Evolutionary conservation across 2,888 invertebrate species (phyloP), one percentile per base, ranked within the genome.

Genomic region (Seladonia tumulorum): DNA sequence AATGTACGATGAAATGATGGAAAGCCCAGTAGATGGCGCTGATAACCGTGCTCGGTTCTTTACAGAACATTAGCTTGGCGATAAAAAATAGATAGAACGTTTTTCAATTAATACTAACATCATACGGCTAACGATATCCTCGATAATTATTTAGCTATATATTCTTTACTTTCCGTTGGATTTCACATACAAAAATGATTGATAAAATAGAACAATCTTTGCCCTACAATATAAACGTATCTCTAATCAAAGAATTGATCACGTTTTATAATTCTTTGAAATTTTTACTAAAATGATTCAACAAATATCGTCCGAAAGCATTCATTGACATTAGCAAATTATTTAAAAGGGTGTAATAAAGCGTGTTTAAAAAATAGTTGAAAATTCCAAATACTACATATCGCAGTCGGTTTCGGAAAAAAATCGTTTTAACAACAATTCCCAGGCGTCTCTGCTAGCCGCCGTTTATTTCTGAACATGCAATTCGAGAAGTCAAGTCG

Each of bases 1-100:
- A 45, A n/a, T n/a, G 39, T 42, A 70, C 39, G 42, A 42, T 70
- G 14, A 25, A 70, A 70, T 42, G 42, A 14, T 42, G 42, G n/a
- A 45, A 70, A n/a, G 3, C 39, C n/a, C 42, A 14, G n/a, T 42
- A 70, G 70, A 70, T 70, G 70, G 42, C 70, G 42, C 42, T 70
- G 42, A 70, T 70, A 70, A 70, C 42, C 70, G 42, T 25, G n/a
- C 42, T n/a, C 42, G 42, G 14, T n/a, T 14, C 39, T 70, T 70
- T 39, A n/a, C 70, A 39, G 42, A 12, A 42, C 70, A 42, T 39
- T 42, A 14, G 22, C 68, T 39, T 18, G 18, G 2, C 22, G 35
- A 68, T 39, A 35, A 5, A 68, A 22, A 68, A 35, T 39, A 22
- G 18, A 39, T 12, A 18, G 1, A 68, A 68, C 39, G 1, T 39